These are phyloP conservation scores for Napeogenes sylphis DNA, from an alignment of 2,888 invertebrate genomes.

Conservation along the genomic window DNA sequence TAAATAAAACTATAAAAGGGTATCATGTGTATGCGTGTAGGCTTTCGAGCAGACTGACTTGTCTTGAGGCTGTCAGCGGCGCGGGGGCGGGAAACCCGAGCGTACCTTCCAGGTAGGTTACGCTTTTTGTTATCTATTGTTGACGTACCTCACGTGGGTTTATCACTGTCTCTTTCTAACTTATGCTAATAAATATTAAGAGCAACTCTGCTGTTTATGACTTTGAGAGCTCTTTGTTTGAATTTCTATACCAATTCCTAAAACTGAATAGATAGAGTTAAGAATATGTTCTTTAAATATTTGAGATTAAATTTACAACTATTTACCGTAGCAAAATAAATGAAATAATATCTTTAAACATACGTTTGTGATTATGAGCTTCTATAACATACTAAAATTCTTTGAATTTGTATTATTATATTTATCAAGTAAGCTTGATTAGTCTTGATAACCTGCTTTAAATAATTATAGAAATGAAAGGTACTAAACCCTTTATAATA, in stretches of 20 bases:
- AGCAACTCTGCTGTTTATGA: slow-evolving; percentile 44
- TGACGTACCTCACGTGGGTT: slow-evolving; percentile 69
- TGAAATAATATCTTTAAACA: slow-evolving; percentile 13
- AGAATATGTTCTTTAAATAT: slow-evolving; percentile 42
- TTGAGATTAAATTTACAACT: too few relatives aligned
- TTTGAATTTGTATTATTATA: too few relatives aligned
- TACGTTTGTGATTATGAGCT: too few relatives aligned
- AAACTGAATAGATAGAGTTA: slow-evolving; percentile 44
- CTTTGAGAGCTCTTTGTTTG: slow-evolving; percentile 59
- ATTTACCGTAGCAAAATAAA: too few relatives aligned
- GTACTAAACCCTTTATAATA: too few relatives aligned
- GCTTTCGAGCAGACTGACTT: slow-evolving; percentile 58
- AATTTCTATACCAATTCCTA: slow-evolving; percentile 57
- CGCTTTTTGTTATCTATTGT: slow-evolving; percentile 69
- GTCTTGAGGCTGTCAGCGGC: slow-evolving; percentile 43
- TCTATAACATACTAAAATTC: too few relatives aligned
- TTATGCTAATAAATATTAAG: slow-evolving; percentile 32
- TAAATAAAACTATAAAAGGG: slow-evolving; percentile 19
- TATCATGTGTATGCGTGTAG: slow-evolving; percentile 45
- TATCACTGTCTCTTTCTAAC: slow-evolving; percentile 51
- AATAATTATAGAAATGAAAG: too few relatives aligned
- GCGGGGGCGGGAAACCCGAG: slow-evolving; percentile 56
- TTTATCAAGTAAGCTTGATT: too few relatives aligned
- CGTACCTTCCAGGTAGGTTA: slow-evolving; percentile 69
- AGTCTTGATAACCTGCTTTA: background rate